These are phyloP conservation scores for Styela plicata DNA, from an alignment of 23 tunicate genomes.

Conservation along the genomic window DNA sequence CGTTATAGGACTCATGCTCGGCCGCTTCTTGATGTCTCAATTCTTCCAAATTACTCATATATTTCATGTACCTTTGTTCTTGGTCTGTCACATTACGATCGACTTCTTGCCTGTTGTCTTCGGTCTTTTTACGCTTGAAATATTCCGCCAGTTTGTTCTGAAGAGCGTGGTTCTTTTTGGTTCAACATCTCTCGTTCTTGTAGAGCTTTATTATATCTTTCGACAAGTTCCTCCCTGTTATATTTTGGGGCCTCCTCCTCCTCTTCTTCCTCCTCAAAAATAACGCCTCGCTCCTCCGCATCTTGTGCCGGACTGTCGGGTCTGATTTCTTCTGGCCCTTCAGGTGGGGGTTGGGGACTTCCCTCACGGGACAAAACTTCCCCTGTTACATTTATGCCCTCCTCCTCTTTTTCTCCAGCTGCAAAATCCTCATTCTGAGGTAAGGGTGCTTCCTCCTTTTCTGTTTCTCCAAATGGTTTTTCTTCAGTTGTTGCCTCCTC, in stretches of 20 bases:
- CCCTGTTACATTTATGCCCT: neutral
- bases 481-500: neutral
- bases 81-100: conserved; percentile 83
- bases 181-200: conserved; percentile 72
- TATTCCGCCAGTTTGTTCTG: conserved; percentile 96
- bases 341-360: conserved; percentile 16
- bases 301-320: conserved; percentile 50
- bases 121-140: conserved; percentile 83
- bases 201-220: conserved; percentile 71
- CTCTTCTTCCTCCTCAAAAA: conserved; percentile 35
- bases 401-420: conserved; percentile 17
- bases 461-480: neutral
- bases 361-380: conserved; percentile 25
- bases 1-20: conserved; percentile 74
- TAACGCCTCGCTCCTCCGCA: conserved; percentile 5
- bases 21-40: conserved; percentile 65
- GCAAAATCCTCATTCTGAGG: conserved; percentile 23
- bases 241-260: conserved; percentile 39
- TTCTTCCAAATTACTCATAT: conserved; percentile 91
- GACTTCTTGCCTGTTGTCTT: conserved; percentile 74
- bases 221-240: conserved; percentile 79
- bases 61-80: conserved; percentile 91
- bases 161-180: conserved; percentile 61
- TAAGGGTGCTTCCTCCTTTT: conserved; percentile 2
- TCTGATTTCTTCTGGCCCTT: conserved; percentile 3